Percentiles rank a stretch among this genome's conserved stretches.
These are phyloP conservation scores for Picathartes gymnocephalus DNA, from an alignment of 2,113 vertebrate species.

Conservation along the genomic window DNA sequence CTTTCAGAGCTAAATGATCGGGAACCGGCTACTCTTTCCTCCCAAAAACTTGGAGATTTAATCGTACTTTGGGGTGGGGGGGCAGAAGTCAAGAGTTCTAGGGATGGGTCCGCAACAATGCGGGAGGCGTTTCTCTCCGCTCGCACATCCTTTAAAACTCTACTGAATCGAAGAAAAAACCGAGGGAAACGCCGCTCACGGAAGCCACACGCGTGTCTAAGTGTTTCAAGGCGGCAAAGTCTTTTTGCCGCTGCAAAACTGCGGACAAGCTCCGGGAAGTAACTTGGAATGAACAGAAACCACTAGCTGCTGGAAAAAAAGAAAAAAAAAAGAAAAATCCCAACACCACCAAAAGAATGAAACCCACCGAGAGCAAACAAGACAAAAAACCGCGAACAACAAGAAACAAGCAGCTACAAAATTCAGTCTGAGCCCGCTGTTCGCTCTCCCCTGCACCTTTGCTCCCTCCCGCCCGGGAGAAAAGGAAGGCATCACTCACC, in stretches of 20 bases:
- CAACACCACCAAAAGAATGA: not conserved
- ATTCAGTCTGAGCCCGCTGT: not conserved
- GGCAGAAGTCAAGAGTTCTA: not conserved
- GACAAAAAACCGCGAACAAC: not conserved
- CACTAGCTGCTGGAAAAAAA: not conserved
- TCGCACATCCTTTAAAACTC: not conserved
- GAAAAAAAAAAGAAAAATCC: not conserved
- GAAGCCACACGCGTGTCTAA: not conserved
- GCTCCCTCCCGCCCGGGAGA: not conserved
- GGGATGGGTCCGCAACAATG: not conserved
- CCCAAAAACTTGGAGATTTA: not conserved
- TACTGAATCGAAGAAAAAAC: not conserved
- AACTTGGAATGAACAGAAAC: not conserved
- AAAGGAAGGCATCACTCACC: not conserved
- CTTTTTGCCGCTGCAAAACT: not conserved
- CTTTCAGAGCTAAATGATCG: not conserved
- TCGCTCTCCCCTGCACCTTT: not conserved
- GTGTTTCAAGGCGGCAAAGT: not conserved
- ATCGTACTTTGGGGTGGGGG: not conserved
- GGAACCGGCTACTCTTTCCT: not conserved
- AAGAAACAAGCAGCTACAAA: not conserved
- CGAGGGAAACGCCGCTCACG: not conserved
- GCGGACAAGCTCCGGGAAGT: not conserved
- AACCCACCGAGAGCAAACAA: not conserved
- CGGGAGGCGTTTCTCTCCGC: not conserved